Conservation (phyloP, 2,888 invertebrate species). For the Tipula unca region DNA sequence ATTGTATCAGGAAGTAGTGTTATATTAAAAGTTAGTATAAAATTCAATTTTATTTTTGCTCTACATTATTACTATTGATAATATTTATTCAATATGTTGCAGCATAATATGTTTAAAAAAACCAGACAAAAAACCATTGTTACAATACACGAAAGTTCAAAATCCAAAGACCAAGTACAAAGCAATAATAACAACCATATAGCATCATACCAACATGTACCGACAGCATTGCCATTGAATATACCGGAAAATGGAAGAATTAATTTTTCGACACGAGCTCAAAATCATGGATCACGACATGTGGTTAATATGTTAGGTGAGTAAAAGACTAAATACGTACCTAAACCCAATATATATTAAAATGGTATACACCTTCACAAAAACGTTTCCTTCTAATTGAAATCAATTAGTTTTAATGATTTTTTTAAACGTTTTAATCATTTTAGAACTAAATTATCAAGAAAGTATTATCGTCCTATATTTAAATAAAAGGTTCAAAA, state of each 20-base stretch:
- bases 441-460: too few relatives aligned
- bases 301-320: slow-evolving; percentile 53
- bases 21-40: slow-evolving; percentile 32
- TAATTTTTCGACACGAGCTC: slow-evolving; percentile 39
- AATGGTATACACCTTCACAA: too few relatives aligned
- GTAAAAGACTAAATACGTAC: slow-evolving; percentile 26
- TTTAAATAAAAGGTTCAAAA: too few relatives aligned
- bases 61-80: neutral
- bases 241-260: slow-evolving; percentile 36
- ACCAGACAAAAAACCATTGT: slow-evolving; percentile 20
- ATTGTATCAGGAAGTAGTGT: slow-evolving; percentile 36
- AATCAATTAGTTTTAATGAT: too few relatives aligned
- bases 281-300: slow-evolving; percentile 37
- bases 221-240: neutral
- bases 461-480: too few relatives aligned
- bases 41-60: too few relatives aligned
- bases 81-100: neutral
- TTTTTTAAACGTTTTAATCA: too few relatives aligned
- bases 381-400: too few relatives aligned
- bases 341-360: too few relatives aligned
- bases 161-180: slow-evolving; percentile 15
- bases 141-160: slow-evolving; percentile 20
- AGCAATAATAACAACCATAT: neutral
- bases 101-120: slow-evolving; percentile 29
- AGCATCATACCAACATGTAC: neutral